These are phyloP conservation scores for Megaustenia siamemsis DNA, from an alignment of 2,888 invertebrate genomes.

Conservation along the genomic window DNA sequence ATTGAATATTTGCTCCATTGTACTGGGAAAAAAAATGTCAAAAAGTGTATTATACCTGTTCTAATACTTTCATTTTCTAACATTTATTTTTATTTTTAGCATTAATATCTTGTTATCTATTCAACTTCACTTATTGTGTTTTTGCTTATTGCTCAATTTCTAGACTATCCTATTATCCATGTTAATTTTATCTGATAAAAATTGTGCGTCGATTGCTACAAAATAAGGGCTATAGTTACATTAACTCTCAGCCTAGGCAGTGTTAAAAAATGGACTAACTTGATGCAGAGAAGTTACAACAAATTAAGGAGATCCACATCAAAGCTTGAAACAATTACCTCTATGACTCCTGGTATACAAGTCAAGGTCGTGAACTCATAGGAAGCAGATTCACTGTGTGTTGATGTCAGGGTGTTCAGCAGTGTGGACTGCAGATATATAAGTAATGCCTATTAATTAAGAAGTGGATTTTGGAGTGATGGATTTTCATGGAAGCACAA, in stretches of 20 bases:
- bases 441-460: too few species aligned
- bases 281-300: neutral
- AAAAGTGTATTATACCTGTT: too few species aligned
- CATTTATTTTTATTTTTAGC: neutral
- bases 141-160: too few species aligned
- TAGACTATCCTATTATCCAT: too few species aligned
- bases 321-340: slow-evolving; percentile 79
- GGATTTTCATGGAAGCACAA: too few species aligned
- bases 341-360: slow-evolving; percentile 99
- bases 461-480: too few species aligned
- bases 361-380: slow-evolving; percentile 99
- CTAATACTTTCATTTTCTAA: neutral
- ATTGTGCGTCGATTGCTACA: too few species aligned
- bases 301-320: neutral
- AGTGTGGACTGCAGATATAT: slow-evolving; percentile 91
- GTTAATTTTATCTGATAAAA: too few species aligned
- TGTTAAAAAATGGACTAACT: too few species aligned
- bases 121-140: too few species aligned
- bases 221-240: too few species aligned
- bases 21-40: slow-evolving; percentile 83
- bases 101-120: neutral
- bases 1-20: slow-evolving; percentile 98
- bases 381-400: slow-evolving; percentile 96
- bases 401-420: slow-evolving; percentile 95
- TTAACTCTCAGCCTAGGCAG: too few species aligned